Evolutionary conservation across 2,888 invertebrate genomes (phyloP).

Genomic region (Tiliacea aurago): DNA sequence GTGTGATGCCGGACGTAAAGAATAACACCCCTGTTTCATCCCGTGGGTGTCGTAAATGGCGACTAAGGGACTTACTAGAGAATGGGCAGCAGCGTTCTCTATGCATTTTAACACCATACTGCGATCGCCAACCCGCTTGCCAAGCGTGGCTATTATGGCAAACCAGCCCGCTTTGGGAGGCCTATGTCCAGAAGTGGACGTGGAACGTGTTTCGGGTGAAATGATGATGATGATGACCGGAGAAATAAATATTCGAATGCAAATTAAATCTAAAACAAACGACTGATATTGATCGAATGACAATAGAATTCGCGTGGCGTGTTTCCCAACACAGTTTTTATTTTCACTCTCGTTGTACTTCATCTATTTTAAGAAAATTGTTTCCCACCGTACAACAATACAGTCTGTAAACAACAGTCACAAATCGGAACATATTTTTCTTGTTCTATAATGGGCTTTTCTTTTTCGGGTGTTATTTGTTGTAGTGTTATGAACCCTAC

Average conservation of each 20-base stretch:
- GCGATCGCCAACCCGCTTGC: too few relatives aligned
- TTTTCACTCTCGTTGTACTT: slow-evolving; percentile 36
- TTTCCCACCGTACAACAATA: slow-evolving; percentile 6
- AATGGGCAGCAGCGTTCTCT: too few relatives aligned
- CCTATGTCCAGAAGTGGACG: too few relatives aligned
- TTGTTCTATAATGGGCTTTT: not conserved
- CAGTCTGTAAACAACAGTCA: slow-evolving; percentile 5
- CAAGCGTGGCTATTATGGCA: too few relatives aligned
- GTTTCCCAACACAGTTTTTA: slow-evolving; percentile 22
- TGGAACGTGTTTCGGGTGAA: too few relatives aligned
- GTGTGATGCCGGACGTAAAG: too few relatives aligned
- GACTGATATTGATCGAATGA: slow-evolving; percentile 22
- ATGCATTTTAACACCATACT: too few relatives aligned
- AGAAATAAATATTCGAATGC: not conserved
- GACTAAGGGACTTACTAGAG: too few relatives aligned
- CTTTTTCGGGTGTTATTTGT: not conserved
- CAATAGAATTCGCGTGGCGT: slow-evolving; percentile 31
- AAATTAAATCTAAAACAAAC: slow-evolving; percentile 19
- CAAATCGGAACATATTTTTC: slow-evolving; percentile 1
- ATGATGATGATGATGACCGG: too few relatives aligned
- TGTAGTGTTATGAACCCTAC: not conserved
- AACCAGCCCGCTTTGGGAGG: too few relatives aligned
- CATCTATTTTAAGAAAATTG: slow-evolving; percentile 15
- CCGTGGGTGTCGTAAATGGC: too few relatives aligned
- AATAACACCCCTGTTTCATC: too few relatives aligned